Conservation (phyloP, 2,888 invertebrate genomes). For the Synanthedon vespiformis region DNA sequence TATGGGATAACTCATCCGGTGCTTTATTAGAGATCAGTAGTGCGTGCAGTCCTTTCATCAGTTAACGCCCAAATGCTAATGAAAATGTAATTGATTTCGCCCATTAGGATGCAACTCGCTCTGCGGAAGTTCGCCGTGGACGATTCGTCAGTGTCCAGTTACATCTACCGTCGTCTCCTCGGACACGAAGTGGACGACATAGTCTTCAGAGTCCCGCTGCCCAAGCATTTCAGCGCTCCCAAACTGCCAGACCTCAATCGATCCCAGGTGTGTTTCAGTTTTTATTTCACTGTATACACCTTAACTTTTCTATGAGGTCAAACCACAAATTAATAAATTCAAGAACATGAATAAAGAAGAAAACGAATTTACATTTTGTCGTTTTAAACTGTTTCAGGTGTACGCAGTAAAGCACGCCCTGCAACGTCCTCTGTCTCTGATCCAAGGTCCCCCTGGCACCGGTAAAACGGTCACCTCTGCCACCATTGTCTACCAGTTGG, state of each 20-base stretch:
- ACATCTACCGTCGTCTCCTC: constrained; percentile 95
- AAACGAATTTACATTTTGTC: too few species aligned
- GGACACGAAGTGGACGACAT: constrained; percentile 97
- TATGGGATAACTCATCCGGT: too few species aligned
- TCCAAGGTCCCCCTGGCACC: constrained; percentile 97
- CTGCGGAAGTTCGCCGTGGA: constrained; percentile 96
- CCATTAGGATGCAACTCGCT: constrained; percentile 90
- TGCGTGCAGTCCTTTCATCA: too few species aligned
- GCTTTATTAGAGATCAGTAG: too few species aligned
- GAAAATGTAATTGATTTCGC: constrained; percentile 9
- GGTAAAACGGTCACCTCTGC: constrained; percentile 99
- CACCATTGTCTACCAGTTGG: constrained; percentile 98
- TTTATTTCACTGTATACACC: too few species aligned
- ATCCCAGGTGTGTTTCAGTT: constrained; percentile 75
- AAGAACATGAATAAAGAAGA: too few species aligned
- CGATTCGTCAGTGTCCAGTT: constrained; percentile 95
- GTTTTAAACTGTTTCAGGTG: constrained; percentile 64
- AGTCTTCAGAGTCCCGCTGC: constrained; percentile 89
- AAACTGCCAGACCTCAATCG: constrained; percentile 97
- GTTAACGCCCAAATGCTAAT: background rate
- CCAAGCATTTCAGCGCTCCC: constrained; percentile 97
- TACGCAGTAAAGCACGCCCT: constrained; percentile 98
- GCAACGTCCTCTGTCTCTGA: constrained; percentile 93
- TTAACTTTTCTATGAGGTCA: too few species aligned
- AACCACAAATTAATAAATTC: too few species aligned